Evolutionary conservation across 35 echinoderm and acorn worm species (phyloP).

Genomic region (Anneissia japonica): DNA sequence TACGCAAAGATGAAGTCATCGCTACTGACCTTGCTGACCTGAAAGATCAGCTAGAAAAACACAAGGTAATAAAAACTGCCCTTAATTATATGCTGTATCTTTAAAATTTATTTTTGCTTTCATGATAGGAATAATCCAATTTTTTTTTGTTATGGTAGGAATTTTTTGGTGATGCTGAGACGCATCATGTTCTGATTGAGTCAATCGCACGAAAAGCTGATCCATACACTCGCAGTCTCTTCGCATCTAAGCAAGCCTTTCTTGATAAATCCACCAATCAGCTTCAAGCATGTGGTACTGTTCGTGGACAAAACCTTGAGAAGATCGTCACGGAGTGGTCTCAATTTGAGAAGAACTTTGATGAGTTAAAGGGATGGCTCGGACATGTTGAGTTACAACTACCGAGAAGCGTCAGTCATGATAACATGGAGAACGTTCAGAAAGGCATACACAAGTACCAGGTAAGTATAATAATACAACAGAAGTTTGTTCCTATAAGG

Average conservation of each 20-base stretch:
- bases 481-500: no score
- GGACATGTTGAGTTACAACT: conserved; percentile 78
- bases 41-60: conserved; percentile 80
- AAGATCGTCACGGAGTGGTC: conserved; percentile 75
- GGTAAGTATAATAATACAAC: conserved; percentile 16
- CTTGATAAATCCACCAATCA: conserved; percentile 77
- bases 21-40: conserved; percentile 71
- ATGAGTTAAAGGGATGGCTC: conserved; percentile 72
- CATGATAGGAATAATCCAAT: no score
- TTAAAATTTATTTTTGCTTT: neutral
- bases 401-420: conserved; percentile 77
- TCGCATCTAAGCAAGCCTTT: conserved; percentile 42
- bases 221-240: conserved; percentile 71
- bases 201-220: conserved; percentile 94
- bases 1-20: conserved; percentile 49
- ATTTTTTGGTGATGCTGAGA: conserved; percentile 90
- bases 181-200: conserved; percentile 92
- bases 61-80: conserved; percentile 71
- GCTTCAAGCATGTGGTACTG: conserved; percentile 54
- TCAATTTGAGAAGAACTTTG: conserved; percentile 55
- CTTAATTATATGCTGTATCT: neutral
- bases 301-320: conserved; percentile 74
- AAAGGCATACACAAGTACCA: conserved; percentile 91
- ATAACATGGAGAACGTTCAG: conserved; percentile 71
- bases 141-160: conserved; percentile 31